Base-by-base conservation (phyloP, 2,888 invertebrate species). In the Mactromeris polynyma region DNA sequence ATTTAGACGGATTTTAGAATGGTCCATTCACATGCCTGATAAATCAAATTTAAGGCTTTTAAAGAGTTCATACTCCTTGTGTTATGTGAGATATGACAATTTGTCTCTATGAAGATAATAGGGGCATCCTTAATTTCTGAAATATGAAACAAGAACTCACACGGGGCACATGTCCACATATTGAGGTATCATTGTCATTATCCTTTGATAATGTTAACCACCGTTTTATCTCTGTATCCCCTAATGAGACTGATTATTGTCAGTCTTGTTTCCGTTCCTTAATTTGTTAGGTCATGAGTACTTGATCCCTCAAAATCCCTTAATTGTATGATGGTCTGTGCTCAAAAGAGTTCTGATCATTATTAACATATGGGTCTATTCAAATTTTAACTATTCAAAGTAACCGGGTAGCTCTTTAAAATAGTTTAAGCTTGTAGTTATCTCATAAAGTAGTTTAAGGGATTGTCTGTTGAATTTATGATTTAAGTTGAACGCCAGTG, bases 221-320 rank as follows among this genome's bases (percentile, higher is more conserved):
- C 58, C 58, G 26, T 64, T n/a, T 64, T 64, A 64, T 64, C 58
- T 64, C 26, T 6, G n/a, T 64, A 26, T 64, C 26, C n/a, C 26
- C 26, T n/a, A 64, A 26, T n/a, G 58, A 64, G 58, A 64, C 58
- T 64, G 26, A n/a, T 64, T 64, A 64, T 26, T 64, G 9, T 26
- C 26, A 26, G 11, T 64, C 26, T 64, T 26, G 9, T 64, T 26
- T 26, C 58, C 26, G 26, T 26, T 64, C 26, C 58, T 26, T 64
- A 64, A 64, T 9, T 64, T 64, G 26, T 64, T 26, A 64, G 58
- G 58, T 64, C 58, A 64, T 64, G 58, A 64, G 58, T 64, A 64
- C 58, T 64, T 64, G 58, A 64, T 64, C 58, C 58, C 26, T 26
- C 26, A 26, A 26, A 64, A 64, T n/a, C 58, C 58, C 58, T 26